Base-by-base conservation (phyloP, 2,113 vertebrate genomes). In the Nycticryphes semicollaris region DNA sequence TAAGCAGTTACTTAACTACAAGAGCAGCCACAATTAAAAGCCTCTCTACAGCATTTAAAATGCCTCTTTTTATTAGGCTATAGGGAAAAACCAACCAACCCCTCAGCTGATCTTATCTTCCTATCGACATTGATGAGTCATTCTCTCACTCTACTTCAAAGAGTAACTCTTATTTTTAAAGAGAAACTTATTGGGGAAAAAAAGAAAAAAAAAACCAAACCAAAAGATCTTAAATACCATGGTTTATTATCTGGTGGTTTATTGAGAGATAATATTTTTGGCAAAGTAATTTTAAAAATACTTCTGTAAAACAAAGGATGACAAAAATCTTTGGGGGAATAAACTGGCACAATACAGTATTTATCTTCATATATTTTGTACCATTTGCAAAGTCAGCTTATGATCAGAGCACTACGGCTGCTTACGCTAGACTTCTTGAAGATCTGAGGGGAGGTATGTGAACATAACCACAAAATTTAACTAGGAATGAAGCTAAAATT, bases 401-500 rank as follows among this genome's bases (percentile, higher is more conserved):
- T 27, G 41, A 93, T 86, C 57, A 92, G 78, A 97, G 60, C 51
- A 87, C 20, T 24, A 78, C 41, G 91, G 94, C 50, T 75, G 70
- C 75, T 96, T 84, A 68, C 56, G 84, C 19, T 84, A 92, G 88
- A 93, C 69, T 62, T 81, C 53, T 31, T 24, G 15, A 88, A 95
- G 73, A 95, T 79, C 56, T 59, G 39, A 89, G 53, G 30, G 68
- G 48, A 92, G 53, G 33, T 63, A 86, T 81, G 50, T 64, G 89
- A 91, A 89, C 69, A 50, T 30, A 78, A 89, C 56, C 90, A 93
- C 54, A 90, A 91, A 81, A 94, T 90, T 95, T 94, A 96, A 89
- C 68, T 45, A 89, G 67, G 56, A 56, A 95, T 69, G 64, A 96
- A 84, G 66, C 15, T 85, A 76, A 60, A 85, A 73, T 78, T 95